Conservation (phyloP, 53 echinoderm and acorn worm genomes). For the Stichopus horrens region DNA sequence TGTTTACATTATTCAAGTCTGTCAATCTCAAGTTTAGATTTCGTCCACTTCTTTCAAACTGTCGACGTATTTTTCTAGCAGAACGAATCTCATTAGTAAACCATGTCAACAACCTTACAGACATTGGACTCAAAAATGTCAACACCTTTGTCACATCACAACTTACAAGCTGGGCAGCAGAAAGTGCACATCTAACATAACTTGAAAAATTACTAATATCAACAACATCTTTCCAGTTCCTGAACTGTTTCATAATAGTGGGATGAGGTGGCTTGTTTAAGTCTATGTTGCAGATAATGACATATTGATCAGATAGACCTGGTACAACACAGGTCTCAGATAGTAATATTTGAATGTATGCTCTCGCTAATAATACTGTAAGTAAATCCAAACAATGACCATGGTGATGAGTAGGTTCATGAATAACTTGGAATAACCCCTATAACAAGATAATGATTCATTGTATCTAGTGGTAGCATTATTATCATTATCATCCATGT, state of each 20-base stretch:
- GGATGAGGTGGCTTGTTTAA: neutral
- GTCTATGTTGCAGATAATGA: neutral
- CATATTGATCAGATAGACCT: slow-evolving; percentile 20
- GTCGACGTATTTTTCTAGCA: neutral
- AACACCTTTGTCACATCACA: neutral
- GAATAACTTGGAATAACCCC: slow-evolving; percentile 18
- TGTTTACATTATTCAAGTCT: slow-evolving; percentile 5
- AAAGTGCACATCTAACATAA: neutral
- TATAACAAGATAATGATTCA: neutral
- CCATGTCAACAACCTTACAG: neutral
- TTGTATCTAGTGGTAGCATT: slow-evolving; percentile 20
- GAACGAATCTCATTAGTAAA: neutral
- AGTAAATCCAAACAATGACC: slow-evolving; percentile 46
- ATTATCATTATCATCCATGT: slow-evolving; percentile 31
- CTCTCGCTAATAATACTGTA: slow-evolving; percentile 25
- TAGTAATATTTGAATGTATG: neutral
- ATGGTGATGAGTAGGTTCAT: slow-evolving; percentile 40
- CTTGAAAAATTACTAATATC: neutral
- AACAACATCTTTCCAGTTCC: neutral
- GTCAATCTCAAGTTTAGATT: neutral
- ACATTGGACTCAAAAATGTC: neutral
- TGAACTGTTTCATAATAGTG: no score
- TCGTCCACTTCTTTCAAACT: neutral
- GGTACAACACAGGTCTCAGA: neutral
- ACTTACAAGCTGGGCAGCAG: neutral